Base-by-base conservation (phyloP, 2,113 vertebrate species). In the Trinectes maculatus region DNA sequence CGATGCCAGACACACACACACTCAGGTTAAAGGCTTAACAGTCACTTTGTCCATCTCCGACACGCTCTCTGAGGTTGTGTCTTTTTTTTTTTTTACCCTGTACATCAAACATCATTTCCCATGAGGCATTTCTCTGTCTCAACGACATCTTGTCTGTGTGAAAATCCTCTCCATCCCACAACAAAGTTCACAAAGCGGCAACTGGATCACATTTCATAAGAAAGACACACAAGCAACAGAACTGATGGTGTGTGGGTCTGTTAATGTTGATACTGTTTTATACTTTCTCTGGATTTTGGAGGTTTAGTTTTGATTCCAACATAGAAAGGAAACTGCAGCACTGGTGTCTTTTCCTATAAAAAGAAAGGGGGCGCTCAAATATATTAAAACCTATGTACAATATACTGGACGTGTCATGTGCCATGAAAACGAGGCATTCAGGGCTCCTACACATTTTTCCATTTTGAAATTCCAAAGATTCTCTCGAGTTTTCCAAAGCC, bases 381-480 rank as follows among this genome's bases (percentile, higher is more conserved):
- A 88, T 89, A 89, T 91, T 91, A 88, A 88, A 89, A 87, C 75
- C 54, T 91, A 89, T 91, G 68, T 91, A 91, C 89, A 91, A 80
- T 71, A 85, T 80, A 77, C 78, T 66, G 60, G 76, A 86, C 77
- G 88, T 77, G 77, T 82, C 49, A 69, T 80, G 86, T 82, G 88
- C 70, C 79, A n/a, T 82, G 80, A 74, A 72, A 72, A 54, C n/a
- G 77, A 83, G 66, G 77, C 79, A 5, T 71, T 63, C 78, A 29
- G 80, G 75, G 84, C 70, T 69, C 85, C 83, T 56, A 62, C 78
- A 63, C 42, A n/a, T n/a, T 25, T 31, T 31, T 2, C 36, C 42
- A n/a, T 18, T 47, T 51, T 19, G 24, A 61, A 65, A 52, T 33
- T 16, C 36, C n/a, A 22, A 16, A 61, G n/a, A n/a, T n/a, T n/a